Base-by-base conservation (phyloP, 1,140 invertebrate species). In the Drosophila equinoxialis region DNA sequence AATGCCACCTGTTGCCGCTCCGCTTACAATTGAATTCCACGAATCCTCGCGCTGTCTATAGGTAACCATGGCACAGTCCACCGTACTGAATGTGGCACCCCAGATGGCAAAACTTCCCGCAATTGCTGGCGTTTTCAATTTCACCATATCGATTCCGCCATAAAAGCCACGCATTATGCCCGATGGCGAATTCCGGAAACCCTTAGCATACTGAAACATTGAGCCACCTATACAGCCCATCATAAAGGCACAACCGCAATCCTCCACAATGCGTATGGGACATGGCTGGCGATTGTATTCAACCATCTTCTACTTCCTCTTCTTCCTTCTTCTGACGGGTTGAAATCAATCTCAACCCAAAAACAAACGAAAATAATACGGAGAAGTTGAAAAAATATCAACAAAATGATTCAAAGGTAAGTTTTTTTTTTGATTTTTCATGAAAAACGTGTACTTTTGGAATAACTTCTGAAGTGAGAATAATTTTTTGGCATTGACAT, bases 201-300 rank as follows among this genome's bases (percentile, higher is more conserved):
- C 84, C 51, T 71, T 71, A 54, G 78, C 20, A 68, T 54, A 81
- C 59, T 89, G 77, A 26, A 90, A 90, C 39, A 89, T 26, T 13
- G 71, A 74, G 2, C 84, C 85, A 6, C 84, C 84, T 30, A 89
- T 71, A 33, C 69, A 67, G 41, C 84, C 84, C 85, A 89, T 89
- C 67, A 89, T 62, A 37, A 89, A 89, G 30, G 85, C 85, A 55
- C 84, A 89, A 11, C 84, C 84, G 33, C 80, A 84, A 60, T 89
- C 84, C 71, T 89, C 84, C 6, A 89, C 80, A 51, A 89, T 80
- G 35, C 84, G 68, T 35, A 89, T 79, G 6, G 84, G 84, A 68
- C 84, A 89, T 42, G 84, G 84, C 37, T 89, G 80, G 23, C 84
- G 84, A 57, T 69, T 84, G 51, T 89, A 89, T 45, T 89, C 84